phyloP scores from a whole-genome alignment of 1,140 invertebrate species.

The Tetramorium alpestre region DNA sequence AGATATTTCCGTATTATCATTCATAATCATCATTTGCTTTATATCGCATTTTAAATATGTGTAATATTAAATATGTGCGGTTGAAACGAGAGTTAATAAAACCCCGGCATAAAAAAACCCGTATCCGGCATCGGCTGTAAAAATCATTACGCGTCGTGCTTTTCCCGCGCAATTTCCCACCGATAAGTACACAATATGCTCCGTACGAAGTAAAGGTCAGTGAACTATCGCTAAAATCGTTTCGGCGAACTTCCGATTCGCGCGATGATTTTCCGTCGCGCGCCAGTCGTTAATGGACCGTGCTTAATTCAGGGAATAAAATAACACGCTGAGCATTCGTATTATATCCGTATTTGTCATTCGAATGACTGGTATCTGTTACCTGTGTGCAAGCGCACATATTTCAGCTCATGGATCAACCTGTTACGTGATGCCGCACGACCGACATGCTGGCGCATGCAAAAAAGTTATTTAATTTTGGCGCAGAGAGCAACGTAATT shows the following conservation, averaged over 20 bases:
- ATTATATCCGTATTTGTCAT: slow-evolving; percentile 48
- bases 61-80: neutral
- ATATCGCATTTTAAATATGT: neutral
- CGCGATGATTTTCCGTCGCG: slow-evolving; percentile 43
- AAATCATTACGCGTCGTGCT: slow-evolving; percentile 37
- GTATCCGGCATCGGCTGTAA: neutral
- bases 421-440: slow-evolving; percentile 32
- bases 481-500: neutral
- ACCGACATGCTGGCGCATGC: neutral
- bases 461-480: slow-evolving; percentile 44
- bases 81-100: neutral
- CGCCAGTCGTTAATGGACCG: slow-evolving; percentile 46
- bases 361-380: slow-evolving; percentile 39
- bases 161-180: slow-evolving; percentile 42
- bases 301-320: slow-evolving; percentile 53
- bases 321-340: slow-evolving; percentile 22
- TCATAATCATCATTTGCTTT: neutral
- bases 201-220: slow-evolving; percentile 27
- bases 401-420: slow-evolving; percentile 15
- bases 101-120: neutral
- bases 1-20: slow-evolving; percentile 13
- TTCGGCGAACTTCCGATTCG: slow-evolving; percentile 35
- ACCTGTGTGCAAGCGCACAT: slow-evolving; percentile 15
- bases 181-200: slow-evolving; percentile 51
- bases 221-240: slow-evolving; percentile 38